These are phyloP conservation scores for Lytechinus variegatus DNA, from an alignment of 35 echinoderm and acorn worm species.

Conservation along the genomic window DNA sequence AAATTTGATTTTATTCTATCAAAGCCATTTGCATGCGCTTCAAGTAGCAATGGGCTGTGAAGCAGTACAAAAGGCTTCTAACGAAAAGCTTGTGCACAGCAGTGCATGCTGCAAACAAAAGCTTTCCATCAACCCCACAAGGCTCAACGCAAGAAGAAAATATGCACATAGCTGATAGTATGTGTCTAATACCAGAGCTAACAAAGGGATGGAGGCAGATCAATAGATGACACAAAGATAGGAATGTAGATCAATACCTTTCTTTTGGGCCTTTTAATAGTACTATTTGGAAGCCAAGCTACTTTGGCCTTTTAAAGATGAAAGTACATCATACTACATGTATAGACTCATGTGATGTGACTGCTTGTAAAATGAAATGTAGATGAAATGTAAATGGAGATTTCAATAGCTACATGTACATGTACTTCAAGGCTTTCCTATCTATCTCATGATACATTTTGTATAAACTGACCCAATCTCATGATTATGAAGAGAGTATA, in stretches of 20 bases:
- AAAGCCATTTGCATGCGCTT: too few species aligned
- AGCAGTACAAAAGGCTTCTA: neutral
- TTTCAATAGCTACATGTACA: too few species aligned
- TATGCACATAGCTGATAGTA: constrained; percentile 5
- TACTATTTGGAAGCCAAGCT: constrained; percentile 23
- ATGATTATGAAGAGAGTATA: too few species aligned
- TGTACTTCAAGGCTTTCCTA: too few species aligned
- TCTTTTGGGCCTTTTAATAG: constrained; percentile 5
- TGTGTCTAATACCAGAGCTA: neutral
- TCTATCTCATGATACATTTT: too few species aligned
- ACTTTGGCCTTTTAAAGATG: neutral
- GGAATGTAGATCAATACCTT: constrained; percentile 11
- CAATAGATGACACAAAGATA: constrained; percentile 30
- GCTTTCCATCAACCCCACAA: neutral
- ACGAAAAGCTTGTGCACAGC: neutral
- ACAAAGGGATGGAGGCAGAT: constrained; percentile 3
- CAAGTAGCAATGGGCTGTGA: neutral
- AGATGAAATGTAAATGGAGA: too few species aligned
- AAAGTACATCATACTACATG: too few species aligned
- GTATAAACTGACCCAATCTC: too few species aligned
- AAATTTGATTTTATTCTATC: too few species aligned
- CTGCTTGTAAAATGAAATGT: too few species aligned
- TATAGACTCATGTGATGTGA: too few species aligned
- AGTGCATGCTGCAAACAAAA: neutral
- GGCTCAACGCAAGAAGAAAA: neutral